Conservation (phyloP, 2,888 invertebrate species). For the Gari tellinella region DNA sequence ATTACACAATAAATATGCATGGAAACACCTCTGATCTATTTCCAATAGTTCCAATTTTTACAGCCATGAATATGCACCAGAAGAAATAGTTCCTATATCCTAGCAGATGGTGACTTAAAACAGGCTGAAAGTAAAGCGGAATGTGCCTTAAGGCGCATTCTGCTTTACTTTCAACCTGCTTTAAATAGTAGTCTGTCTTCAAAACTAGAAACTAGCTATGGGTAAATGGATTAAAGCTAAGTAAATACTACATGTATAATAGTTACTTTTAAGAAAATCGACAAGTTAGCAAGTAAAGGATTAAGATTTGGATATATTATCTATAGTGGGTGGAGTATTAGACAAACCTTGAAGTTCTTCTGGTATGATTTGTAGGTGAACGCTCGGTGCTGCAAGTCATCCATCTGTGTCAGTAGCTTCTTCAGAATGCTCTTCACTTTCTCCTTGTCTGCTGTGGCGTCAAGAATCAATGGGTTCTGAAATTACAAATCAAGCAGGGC, state of each 20-base stretch:
- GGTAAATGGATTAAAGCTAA: too few species aligned
- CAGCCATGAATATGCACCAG: too few species aligned
- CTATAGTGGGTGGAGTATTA: neutral
- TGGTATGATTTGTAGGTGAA: conserved; percentile 92
- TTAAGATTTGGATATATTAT: neutral
- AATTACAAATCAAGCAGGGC: neutral
- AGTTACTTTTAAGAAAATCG: neutral
- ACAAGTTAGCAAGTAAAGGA: neutral
- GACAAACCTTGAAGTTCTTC: conserved; percentile 91
- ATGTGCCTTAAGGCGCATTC: too few species aligned
- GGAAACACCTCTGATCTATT: too few species aligned
- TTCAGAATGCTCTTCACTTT: conserved; percentile 88
- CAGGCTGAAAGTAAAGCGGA: too few species aligned
- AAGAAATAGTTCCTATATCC: too few species aligned
- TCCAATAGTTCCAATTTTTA: too few species aligned
- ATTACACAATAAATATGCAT: too few species aligned
- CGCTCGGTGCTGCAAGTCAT: conserved; percentile 88
- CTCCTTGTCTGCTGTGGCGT: conserved; percentile 89
- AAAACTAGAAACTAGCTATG: too few species aligned
- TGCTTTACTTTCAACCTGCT: too few species aligned
- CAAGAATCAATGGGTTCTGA: conserved; percentile 91
- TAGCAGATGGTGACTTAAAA: too few species aligned
- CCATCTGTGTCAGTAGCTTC: conserved; percentile 88
- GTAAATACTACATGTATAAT: neutral
- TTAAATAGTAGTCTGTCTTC: too few species aligned